Base-by-base conservation (phyloP, 2,888 invertebrate genomes). In the Melanchra persicariae region DNA sequence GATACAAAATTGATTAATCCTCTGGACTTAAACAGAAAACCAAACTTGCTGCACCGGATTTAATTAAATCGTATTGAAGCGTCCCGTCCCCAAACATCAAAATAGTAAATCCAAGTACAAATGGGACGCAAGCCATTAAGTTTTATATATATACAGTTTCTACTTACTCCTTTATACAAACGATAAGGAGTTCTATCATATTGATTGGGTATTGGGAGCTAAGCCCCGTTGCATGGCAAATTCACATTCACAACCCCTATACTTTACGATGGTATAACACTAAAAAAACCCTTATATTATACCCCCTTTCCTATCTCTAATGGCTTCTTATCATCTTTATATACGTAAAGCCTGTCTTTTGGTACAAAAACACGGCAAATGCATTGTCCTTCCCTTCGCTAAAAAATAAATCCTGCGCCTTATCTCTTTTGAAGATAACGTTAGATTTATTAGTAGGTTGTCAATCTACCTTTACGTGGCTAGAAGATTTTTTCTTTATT, bases 291-390 rank as follows among this genome's bases (percentile, higher is more conserved):
- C 87, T 88, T 87, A 86, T 84, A 86, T 78, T 88, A 85, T 64
- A 79, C 85, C 89, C 88, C 88, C 87, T 87, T 87, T 87, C 84
- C 87, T 91, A 91, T 91, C 91, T 90, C 73, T 90, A 89, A 90
- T 90, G 86, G 86, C 77, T 83, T 88, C 93, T 95, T 95, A 95
- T 95, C 95, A 93, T 94, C 91, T 93, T 94, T 94, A 92, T 94
- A 90, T 88, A 88, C 89, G 85, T 89, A 87, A 90, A 89, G 90
- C 88, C 89, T 87, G 89, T 89, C 86, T 90, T 89, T 88, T 81
- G 85, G 87, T 88, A 85, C 85, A 85, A 86, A 88, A 91, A 91
- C 91, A 91, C 83, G 90, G 89, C 88, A 90, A 91, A 91, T 89
- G 92, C 91, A 90, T 90, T 89, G 89, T 86, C 87, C 87, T 88